These are phyloP conservation scores for Procavia capensis DNA, from an alignment of 2,113 vertebrate genomes.

Conservation along the genomic window DNA sequence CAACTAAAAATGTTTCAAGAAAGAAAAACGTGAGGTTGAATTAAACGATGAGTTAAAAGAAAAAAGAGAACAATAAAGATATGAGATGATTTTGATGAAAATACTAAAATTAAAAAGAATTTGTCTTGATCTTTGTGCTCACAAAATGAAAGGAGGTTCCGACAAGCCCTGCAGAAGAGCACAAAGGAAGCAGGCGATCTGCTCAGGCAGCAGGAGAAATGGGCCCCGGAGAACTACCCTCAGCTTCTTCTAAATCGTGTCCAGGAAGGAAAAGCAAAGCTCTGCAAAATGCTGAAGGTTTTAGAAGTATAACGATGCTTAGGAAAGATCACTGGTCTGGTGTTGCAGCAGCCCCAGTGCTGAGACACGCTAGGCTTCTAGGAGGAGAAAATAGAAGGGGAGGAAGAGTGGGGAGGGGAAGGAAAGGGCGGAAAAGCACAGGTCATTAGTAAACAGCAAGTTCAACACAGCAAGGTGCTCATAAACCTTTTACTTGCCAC, in stretches of 20 bases:
- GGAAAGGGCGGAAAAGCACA: constrained; percentile 87
- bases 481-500: constrained; percentile 66
- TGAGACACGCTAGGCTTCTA: constrained; percentile 90
- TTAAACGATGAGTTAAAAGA: constrained; percentile 59
- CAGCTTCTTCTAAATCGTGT: constrained; percentile 86
- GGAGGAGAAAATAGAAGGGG: constrained; percentile 87
- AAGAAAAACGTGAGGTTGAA: constrained; percentile 66
- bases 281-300: constrained; percentile 87
- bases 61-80: constrained; percentile 59
- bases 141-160: constrained; percentile 84
- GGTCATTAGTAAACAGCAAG: constrained; percentile 88
- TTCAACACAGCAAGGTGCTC: constrained; percentile 81
- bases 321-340: constrained; percentile 87
- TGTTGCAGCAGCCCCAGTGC: constrained; percentile 86
- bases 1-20: constrained; percentile 67
- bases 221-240: constrained; percentile 82
- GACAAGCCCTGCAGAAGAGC: constrained; percentile 84
- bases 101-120: constrained; percentile 59
- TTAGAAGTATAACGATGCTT: constrained; percentile 87
- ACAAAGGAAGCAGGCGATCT: constrained; percentile 82
- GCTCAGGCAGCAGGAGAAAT: constrained; percentile 82
- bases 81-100: constrained; percentile 60
- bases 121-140: constrained; percentile 78
- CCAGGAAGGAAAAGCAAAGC: constrained; percentile 87
- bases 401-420: constrained; percentile 79